Evolutionary conservation across 2,888 invertebrate genomes (phyloP), one percentile per base, ranked within the genome.

Genomic region (Creontiades dilutus): DNA sequence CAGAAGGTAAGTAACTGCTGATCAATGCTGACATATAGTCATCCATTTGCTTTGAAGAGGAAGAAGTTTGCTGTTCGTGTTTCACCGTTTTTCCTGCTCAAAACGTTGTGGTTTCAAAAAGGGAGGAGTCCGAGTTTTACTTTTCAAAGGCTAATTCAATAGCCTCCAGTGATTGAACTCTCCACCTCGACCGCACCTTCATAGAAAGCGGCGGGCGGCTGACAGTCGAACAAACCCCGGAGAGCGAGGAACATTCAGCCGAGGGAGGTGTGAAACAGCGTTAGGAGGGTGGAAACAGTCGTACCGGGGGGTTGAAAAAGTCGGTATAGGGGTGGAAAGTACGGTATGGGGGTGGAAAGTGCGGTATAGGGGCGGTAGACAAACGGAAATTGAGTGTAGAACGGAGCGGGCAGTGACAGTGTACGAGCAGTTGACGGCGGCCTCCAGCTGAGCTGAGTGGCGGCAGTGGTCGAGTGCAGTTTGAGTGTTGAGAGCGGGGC

Each of bases 391-490:
- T 12, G 68, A 7, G 19, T 19, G 37, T 37, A 37, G 37, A n/a
- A n/a, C 57, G 68, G 68, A n/a, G 19, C n/a, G 16, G n/a, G 61
- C n/a, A 61, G 61, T 61, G 61, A 19, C 19, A 61, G 61, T 57
- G 57, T 52, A 16, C 16, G 52, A 52, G 52, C 16, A 52, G 52
- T 52, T 52, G 52, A n/a, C n/a, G n/a, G 37, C 37, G 37, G 52
- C 52, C 2, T 12, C 52, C 52, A 16, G 57, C n/a, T 57, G 57
- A n/a, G 57, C n/a, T n/a, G 57, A 57, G 57, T 57, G 57, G 57
- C 57, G 57, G 57, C 57, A 68, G 61, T 61, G 68, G 68, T 68
- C 68, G 68, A 68, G 68, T 68, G 68, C 23, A 68, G 68, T 68
- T 68, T 27, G 27, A 68, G 68, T 68, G 68, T 68, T 68, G 23